Evolutionary conservation across 2,797 vertebrate genomes (phyloP).

Genomic region (Pangasius mekongensis): DNA sequence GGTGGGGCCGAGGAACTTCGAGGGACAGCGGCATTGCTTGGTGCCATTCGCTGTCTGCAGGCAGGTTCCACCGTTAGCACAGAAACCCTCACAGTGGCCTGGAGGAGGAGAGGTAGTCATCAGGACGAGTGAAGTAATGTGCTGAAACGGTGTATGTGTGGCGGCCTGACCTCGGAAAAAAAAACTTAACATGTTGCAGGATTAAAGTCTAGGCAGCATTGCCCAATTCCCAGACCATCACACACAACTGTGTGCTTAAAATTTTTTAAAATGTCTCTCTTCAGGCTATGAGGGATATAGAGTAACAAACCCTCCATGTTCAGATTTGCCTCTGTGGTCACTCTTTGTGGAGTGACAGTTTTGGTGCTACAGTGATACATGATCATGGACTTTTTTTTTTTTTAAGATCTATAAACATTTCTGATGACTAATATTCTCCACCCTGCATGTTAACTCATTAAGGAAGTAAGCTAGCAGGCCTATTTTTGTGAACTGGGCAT

Average conservation of each 20-base stretch:
- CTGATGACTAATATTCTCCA: not conserved
- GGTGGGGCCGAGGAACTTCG: conserved; percentile 77
- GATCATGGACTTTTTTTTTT: not conserved
- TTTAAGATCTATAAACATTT: not conserved
- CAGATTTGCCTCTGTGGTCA: not conserved
- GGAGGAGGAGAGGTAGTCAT: not conserved
- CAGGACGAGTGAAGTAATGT: not conserved
- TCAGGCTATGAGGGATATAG: not conserved
- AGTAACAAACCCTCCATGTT: not conserved
- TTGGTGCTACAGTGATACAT: not conserved
- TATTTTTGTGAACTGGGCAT: not conserved
- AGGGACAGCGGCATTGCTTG: conserved; percentile 83
- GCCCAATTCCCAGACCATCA: not conserved
- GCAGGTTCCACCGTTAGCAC: conserved; percentile 85
- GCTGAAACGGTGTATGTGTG: not conserved
- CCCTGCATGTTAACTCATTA: not conserved
- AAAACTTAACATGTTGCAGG: not conserved
- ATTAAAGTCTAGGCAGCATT: not conserved
- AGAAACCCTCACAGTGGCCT: conserved; percentile 89
- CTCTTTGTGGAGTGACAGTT: not conserved
- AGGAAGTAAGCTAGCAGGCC: not conserved
- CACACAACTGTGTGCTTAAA: not conserved
- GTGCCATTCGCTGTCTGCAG: conserved; percentile 78
- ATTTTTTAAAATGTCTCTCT: not conserved
- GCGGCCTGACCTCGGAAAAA: not conserved